phyloP scores from a whole-genome alignment of 2,797 vertebrate species.

The Rhinophrynus dorsalis region DNA sequence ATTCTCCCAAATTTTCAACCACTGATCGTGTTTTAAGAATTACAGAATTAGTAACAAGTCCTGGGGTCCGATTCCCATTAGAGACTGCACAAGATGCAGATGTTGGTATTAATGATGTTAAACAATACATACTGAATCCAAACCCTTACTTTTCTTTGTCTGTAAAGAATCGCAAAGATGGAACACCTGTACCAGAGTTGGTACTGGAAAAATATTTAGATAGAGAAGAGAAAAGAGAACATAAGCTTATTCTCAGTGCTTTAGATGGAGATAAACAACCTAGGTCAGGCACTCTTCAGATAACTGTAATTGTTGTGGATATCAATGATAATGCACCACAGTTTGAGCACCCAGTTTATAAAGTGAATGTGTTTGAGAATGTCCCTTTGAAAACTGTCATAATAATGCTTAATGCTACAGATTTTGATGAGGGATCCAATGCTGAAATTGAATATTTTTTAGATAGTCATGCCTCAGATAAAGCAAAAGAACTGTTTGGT shows the following conservation, averaged over 20 bases:
- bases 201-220: slow-evolving; percentile 60
- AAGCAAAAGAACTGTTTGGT: slow-evolving; percentile 73
- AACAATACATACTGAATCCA: slow-evolving; percentile 58
- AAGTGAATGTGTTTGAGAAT: slow-evolving; percentile 82
- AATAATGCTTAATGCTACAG: slow-evolving; percentile 84
- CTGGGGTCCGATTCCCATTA: slow-evolving; percentile 57
- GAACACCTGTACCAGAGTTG: slow-evolving; percentile 57
- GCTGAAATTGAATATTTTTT: slow-evolving; percentile 85
- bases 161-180: slow-evolving; percentile 71
- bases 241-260: slow-evolving; percentile 69
- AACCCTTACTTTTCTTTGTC: slow-evolving; percentile 59
- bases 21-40: slow-evolving; percentile 58
- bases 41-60: slow-evolving; percentile 63
- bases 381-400: slow-evolving; percentile 79
- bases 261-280: slow-evolving; percentile 86
- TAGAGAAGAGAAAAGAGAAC: slow-evolving; percentile 56
- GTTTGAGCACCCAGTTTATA: slow-evolving; percentile 79
- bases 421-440: slow-evolving; percentile 83
- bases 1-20: slow-evolving; percentile 58
- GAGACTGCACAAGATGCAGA: slow-evolving; percentile 61
- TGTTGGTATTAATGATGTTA: slow-evolving; percentile 56
- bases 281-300: slow-evolving; percentile 80
- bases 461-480: slow-evolving; percentile 80
- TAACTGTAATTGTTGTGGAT: slow-evolving; percentile 84
- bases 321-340: slow-evolving; percentile 90